Conservation (phyloP, 2,113 vertebrate species). For the Axis porcinus region DNA sequence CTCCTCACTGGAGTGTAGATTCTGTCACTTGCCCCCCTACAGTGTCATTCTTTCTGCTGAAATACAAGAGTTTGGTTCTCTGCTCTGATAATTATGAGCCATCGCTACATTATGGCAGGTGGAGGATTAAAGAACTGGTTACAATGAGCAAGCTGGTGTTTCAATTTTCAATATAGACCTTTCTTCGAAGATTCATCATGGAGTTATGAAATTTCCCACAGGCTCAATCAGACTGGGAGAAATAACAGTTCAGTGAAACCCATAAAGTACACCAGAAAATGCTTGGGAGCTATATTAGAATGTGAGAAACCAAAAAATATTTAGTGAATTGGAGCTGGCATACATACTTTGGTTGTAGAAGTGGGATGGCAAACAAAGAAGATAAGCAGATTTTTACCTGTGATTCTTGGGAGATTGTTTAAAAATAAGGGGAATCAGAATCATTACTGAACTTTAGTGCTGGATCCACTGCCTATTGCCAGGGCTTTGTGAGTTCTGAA, state of each 20-base stretch:
- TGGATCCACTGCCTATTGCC: not conserved
- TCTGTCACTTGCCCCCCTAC: not conserved
- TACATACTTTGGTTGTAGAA: not conserved
- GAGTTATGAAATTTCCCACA: constrained; percentile 47
- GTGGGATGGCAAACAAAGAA: not conserved
- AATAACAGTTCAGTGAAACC: constrained; percentile 37
- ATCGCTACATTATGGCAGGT: not conserved
- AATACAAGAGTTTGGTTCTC: constrained; percentile 48
- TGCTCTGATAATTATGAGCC: constrained; percentile 42
- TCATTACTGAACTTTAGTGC: not conserved
- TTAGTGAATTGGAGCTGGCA: constrained; percentile 4
- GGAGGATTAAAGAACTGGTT: constrained; percentile 58
- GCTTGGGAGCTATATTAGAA: not conserved
- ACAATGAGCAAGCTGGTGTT: constrained; percentile 28
- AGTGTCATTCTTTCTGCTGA: constrained; percentile 49
- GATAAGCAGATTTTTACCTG: not conserved
- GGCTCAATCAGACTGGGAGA: constrained; percentile 5
- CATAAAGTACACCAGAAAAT: not conserved
- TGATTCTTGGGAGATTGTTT: not conserved
- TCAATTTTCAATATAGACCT: constrained; percentile 49
- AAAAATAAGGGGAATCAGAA: not conserved
- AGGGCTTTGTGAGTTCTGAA: not conserved
- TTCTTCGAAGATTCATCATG: constrained; percentile 18
- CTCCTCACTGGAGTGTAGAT: constrained; percentile 36
- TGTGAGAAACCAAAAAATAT: not conserved